A percentile compares a stretch with the other conserved stretches of the same genome.
phyloP scores from a whole-genome alignment of 2,797 vertebrate genomes.

The Chiroxiphia lanceolata region DNA sequence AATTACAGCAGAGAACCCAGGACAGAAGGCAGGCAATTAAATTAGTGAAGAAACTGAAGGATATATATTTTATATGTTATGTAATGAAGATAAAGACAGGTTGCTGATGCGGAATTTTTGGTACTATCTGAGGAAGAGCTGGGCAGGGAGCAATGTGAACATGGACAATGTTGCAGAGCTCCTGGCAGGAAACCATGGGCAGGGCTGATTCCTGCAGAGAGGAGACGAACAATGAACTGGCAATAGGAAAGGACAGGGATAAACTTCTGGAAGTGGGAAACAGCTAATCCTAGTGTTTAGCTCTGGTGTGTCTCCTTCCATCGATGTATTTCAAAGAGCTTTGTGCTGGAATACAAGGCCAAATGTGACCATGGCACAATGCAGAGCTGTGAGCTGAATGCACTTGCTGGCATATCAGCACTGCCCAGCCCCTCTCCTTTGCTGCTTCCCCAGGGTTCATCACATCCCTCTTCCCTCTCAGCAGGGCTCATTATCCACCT shows the following conservation, averaged over 20 bases:
- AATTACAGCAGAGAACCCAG: background rate
- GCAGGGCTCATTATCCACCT: background rate
- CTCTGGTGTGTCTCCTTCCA: background rate
- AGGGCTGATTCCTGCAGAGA: background rate
- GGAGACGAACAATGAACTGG: background rate
- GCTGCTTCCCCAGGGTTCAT: background rate
- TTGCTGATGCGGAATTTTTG: background rate
- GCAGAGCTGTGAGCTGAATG: background rate
- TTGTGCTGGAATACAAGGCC: background rate
- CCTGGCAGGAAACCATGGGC: background rate
- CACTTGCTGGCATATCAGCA: rapidly evolving
- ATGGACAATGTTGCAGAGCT: background rate
- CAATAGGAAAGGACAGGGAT: background rate
- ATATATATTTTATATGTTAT: rapidly evolving
- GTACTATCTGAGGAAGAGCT: background rate
- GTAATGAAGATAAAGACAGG: background rate
- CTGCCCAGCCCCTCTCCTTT: background rate
- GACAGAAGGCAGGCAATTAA: background rate
- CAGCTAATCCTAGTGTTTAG: background rate
- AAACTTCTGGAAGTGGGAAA: background rate
- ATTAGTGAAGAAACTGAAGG: background rate
- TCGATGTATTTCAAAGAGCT: background rate
- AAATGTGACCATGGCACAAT: rapidly evolving
- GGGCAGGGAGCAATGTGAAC: background rate
- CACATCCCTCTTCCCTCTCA: background rate